Evolutionary conservation across 2,888 invertebrate genomes (phyloP).

Genomic region (Sinopyrophorus schimmeli): DNA sequence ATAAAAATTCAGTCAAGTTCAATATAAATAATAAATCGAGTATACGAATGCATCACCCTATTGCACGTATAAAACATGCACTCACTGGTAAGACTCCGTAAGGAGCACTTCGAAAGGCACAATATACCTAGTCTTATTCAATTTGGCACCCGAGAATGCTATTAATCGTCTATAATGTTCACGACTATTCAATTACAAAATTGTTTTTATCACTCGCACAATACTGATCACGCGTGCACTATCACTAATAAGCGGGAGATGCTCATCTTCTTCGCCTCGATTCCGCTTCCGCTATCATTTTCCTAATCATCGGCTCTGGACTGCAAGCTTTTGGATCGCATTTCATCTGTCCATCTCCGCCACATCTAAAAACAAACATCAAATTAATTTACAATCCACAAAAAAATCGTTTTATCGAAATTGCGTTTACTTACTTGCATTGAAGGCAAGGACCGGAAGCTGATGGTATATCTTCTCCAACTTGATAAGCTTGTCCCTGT

Average conservation of each 20-base stretch:
- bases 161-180: conserved; percentile 43
- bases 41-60: conserved; percentile 42
- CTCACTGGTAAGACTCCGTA: conserved; percentile 23
- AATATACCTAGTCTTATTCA: conserved; percentile 51
- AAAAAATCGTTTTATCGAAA: conserved; percentile 14
- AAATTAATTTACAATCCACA: conserved; percentile 2
- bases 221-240: conserved; percentile 45
- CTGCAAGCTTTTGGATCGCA: conserved; percentile 90
- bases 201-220: conserved; percentile 53
- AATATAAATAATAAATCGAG: conserved; percentile 42
- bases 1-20: conserved; percentile 50
- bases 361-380: conserved; percentile 69
- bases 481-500: conserved; percentile 80
- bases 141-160: conserved; percentile 58
- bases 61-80: conserved; percentile 31
- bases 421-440: conserved; percentile 78
- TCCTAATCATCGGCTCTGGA: conserved; percentile 86
- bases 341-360: conserved; percentile 91
- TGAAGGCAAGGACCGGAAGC: conserved; percentile 92
- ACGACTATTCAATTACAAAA: conserved; percentile 49
- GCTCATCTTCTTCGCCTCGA: conserved; percentile 71
- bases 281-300: conserved; percentile 85
- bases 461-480: conserved; percentile 82
- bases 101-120: conserved; percentile 48
- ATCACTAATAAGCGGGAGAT: conserved; percentile 43